These are phyloP conservation scores for Cephus sareptanus DNA, from an alignment of 2,888 invertebrate genomes.

Conservation along the genomic window DNA sequence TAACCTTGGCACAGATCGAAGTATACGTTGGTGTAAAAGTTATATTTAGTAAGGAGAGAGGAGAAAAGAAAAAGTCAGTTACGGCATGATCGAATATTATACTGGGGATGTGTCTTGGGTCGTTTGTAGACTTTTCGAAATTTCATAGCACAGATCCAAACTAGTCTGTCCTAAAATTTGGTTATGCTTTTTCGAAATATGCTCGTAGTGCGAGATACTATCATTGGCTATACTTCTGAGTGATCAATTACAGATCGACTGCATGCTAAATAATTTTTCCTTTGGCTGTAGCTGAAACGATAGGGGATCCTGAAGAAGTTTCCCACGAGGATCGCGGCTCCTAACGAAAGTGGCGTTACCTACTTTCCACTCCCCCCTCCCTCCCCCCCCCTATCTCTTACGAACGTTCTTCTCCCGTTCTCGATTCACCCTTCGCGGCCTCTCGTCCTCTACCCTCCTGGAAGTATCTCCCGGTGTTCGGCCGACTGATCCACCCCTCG, in stretches of 20 bases:
- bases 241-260: not conserved
- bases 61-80: too few species aligned
- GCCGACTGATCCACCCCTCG: slow-evolving; percentile 28
- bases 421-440: slow-evolving; percentile 8
- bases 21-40: too few species aligned
- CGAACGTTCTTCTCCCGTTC: not conserved
- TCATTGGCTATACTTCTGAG: not conserved
- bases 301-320: not conserved
- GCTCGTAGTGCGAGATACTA: too few species aligned
- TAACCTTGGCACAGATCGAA: too few species aligned
- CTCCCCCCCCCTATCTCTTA: not conserved
- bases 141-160: not conserved
- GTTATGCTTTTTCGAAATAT: too few species aligned
- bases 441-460: slow-evolving; percentile 12
- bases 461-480: slow-evolving; percentile 17
- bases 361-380: slow-evolving; percentile 10
- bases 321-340: slow-evolving; percentile 25
- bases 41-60: too few species aligned
- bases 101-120: too few species aligned
- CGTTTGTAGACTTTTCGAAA: not conserved
- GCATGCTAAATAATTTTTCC: not conserved
- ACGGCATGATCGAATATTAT: too few species aligned
- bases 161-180: not conserved
- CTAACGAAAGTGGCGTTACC: slow-evolving; percentile 23
- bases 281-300: not conserved